A percentile compares a stretch with the other conserved stretches of the same genome.
Conservation (phyloP, 2,888 invertebrate genomes). For the Suillia variegata region DNA sequence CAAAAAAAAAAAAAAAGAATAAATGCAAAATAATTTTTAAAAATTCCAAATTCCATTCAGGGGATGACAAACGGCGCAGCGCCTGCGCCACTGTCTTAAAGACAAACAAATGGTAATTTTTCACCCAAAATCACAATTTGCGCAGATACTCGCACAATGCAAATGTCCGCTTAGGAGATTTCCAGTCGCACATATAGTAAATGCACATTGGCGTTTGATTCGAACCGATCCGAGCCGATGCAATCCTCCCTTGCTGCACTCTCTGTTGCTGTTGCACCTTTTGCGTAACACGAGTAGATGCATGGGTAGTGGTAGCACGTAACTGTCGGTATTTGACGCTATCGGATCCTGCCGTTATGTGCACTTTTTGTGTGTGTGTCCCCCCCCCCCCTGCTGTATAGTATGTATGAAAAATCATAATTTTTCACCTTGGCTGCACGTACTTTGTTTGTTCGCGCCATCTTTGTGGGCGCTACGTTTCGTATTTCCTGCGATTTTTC, state of each 20-base stretch:
- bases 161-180: neutral
- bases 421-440: neutral
- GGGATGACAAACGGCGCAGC: too few species aligned
- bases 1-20: neutral
- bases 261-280: neutral
- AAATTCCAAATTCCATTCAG: neutral
- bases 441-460: neutral
- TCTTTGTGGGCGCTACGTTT: constrained; percentile 2
- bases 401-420: neutral
- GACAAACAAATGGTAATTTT: constrained; percentile 5
- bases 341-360: neutral
- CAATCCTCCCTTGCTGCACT: too few species aligned
- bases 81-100: too few species aligned
- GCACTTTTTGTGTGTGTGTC: neutral
- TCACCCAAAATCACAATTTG: neutral
- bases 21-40: neutral
- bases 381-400: too few species aligned
- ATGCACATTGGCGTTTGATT: too few species aligned
- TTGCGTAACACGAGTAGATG: neutral
- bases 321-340: neutral
- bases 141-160: neutral
- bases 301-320: neutral
- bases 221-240: too few species aligned
- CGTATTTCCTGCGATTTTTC: neutral
- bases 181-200: too few species aligned